These are phyloP conservation scores for Brachypteracias leptosomus DNA, from an alignment of 2,113 vertebrate genomes.

Conservation along the genomic window DNA sequence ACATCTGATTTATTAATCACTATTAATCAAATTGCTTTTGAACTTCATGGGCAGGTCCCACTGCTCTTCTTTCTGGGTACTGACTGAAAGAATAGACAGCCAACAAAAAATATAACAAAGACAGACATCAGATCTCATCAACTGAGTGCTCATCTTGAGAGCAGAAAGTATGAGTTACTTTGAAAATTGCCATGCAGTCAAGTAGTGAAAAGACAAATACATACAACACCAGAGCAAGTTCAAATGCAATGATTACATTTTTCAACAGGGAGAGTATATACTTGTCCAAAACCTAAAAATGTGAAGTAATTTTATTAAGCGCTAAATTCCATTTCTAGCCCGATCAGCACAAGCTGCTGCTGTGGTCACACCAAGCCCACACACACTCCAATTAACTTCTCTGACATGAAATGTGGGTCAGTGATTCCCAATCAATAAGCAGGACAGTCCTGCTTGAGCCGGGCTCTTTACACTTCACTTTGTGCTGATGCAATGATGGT, in stretches of 20 bases:
- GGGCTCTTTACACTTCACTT: background rate
- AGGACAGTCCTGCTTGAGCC: background rate
- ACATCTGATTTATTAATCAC: conserved; percentile 34
- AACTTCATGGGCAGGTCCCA: background rate
- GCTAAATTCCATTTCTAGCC: background rate
- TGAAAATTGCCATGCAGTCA: background rate
- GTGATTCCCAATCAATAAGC: background rate
- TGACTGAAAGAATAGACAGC: background rate
- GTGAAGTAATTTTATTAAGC: background rate
- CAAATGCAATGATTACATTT: background rate
- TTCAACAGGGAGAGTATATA: background rate
- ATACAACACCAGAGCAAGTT: background rate
- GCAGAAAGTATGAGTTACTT: background rate
- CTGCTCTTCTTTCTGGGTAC: background rate
- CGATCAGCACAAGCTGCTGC: background rate
- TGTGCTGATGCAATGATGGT: too few relatives aligned
- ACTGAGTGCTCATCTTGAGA: background rate
- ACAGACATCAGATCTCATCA: background rate
- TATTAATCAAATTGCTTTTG: background rate
- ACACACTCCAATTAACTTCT: background rate
- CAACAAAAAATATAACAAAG: background rate
- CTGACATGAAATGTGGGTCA: background rate
- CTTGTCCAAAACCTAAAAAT: background rate
- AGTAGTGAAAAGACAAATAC: background rate
- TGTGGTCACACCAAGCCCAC: background rate